A percentile compares a stretch with the other conserved stretches of the same genome.
These are phyloP conservation scores for Eilema sororculum DNA, from an alignment of 2,888 invertebrate species.

Conservation along the genomic window DNA sequence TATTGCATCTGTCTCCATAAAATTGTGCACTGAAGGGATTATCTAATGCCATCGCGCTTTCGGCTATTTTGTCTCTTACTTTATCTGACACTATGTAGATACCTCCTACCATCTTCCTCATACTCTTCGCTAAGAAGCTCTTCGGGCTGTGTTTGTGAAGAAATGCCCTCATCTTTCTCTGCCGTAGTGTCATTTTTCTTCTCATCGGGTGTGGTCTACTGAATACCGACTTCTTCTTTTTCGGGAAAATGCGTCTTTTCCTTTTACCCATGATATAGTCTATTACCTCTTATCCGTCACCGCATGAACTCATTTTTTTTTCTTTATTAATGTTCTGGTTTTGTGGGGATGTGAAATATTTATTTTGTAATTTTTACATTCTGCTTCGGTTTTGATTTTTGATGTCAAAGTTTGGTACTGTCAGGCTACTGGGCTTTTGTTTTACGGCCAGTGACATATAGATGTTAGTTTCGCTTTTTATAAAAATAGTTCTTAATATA, in stretches of 20 bases:
- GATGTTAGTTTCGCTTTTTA: not conserved
- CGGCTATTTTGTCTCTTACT: slow-evolving; percentile 72
- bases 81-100: slow-evolving; percentile 72
- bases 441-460: slow-evolving; percentile 29
- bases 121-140: slow-evolving; percentile 55
- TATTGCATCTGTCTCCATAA: slow-evolving; percentile 71
- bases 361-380: slow-evolving; percentile 36
- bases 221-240: slow-evolving; percentile 70
- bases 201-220: slow-evolving; percentile 73
- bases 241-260: slow-evolving; percentile 62
- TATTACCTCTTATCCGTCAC: slow-evolving; percentile 10
- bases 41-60: slow-evolving; percentile 68
- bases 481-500: not conserved
- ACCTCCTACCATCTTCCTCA: slow-evolving; percentile 67
- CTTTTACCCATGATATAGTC: slow-evolving; percentile 65
- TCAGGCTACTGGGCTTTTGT: slow-evolving; percentile 39
- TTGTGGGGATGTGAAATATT: slow-evolving; percentile 2
- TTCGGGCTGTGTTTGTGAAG: slow-evolving; percentile 69
- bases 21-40: slow-evolving; percentile 74
- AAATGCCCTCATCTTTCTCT: slow-evolving; percentile 69
- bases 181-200: slow-evolving; percentile 67
- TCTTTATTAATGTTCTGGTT: slow-evolving; percentile 16
- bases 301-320: slow-evolving; percentile 28
- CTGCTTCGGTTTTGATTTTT: slow-evolving; percentile 25
- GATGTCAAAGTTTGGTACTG: slow-evolving; percentile 35